These are phyloP conservation scores for Torymus aiolomorphi DNA, from an alignment of 2,888 invertebrate genomes.

Conservation along the genomic window DNA sequence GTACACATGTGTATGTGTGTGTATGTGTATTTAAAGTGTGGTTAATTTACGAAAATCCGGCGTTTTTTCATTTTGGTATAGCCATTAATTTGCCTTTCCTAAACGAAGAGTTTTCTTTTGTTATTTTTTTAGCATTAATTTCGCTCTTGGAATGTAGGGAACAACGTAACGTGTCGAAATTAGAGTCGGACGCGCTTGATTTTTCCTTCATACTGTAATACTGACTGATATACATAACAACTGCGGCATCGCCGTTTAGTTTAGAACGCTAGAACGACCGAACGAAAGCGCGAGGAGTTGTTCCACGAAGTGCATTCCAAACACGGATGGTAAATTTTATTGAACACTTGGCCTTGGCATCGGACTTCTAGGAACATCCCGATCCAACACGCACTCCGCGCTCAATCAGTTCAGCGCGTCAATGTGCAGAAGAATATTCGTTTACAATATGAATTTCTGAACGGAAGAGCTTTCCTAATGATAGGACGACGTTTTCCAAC, in stretches of 20 bases:
- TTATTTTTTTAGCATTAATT: conserved; percentile 55
- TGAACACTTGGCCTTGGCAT: conserved; percentile 51
- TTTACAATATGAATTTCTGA: conserved; percentile 44
- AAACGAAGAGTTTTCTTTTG: conserved; percentile 50
- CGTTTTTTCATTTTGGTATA: conserved; percentile 30
- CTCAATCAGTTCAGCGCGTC: conserved; percentile 29
- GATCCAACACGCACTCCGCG: not conserved
- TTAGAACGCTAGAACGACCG: conserved; percentile 31
- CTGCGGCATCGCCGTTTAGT: conserved; percentile 44
- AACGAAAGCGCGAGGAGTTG: conserved; percentile 14
- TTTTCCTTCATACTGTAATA: conserved; percentile 69
- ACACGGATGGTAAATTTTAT: conserved; percentile 36
- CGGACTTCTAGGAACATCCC: conserved; percentile 45
- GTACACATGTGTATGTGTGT: conserved; percentile 45
- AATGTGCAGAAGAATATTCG: conserved; percentile 32
- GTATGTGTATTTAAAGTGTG: no score
- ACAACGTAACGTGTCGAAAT: conserved; percentile 63
- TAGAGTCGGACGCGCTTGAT: conserved; percentile 61
- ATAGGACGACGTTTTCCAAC: conserved; percentile 28
- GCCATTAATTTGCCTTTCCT: conserved; percentile 28
- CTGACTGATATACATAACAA: conserved; percentile 70
- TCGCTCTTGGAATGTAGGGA: conserved; percentile 72
- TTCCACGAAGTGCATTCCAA: conserved; percentile 40
- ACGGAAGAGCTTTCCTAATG: conserved; percentile 19
- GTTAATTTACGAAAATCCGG: conserved; percentile 8